Evolutionary conservation across 23 tunicate genomes (phyloP).

Genomic region (Styela plicata): DNA sequence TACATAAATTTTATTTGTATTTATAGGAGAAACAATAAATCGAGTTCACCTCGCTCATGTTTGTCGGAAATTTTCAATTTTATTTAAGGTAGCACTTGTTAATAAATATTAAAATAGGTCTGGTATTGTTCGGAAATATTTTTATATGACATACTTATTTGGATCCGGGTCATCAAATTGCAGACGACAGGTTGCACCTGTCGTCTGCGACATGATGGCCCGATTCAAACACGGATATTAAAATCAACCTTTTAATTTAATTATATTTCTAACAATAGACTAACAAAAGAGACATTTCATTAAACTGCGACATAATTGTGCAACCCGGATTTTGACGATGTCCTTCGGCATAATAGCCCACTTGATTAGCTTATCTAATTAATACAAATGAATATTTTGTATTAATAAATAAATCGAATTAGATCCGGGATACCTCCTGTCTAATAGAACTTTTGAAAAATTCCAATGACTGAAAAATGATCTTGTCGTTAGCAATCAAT

Average conservation of each 20-base stretch:
- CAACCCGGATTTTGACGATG: background rate
- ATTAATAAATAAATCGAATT: background rate
- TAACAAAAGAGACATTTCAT: too few species aligned
- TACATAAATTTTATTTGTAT: too few species aligned
- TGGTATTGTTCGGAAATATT: too few species aligned
- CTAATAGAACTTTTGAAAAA: background rate
- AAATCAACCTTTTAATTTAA: too few species aligned
- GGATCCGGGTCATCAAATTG: background rate
- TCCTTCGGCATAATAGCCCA: background rate
- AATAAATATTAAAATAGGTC: too few species aligned
- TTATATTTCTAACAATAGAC: too few species aligned
- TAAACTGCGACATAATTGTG: background rate
- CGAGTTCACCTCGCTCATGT: too few species aligned
- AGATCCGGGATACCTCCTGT: background rate
- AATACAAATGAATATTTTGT: background rate
- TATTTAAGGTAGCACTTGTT: too few species aligned
- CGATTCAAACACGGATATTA: too few species aligned
- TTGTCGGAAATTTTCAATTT: too few species aligned
- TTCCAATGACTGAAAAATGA: background rate
- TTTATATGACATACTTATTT: background rate
- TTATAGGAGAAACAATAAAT: too few species aligned
- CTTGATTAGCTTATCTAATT: background rate
- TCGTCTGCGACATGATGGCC: too few species aligned
- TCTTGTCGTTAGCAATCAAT: background rate
- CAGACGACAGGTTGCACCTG: background rate